Evolutionary conservation across 2,888 invertebrate species (phyloP).

Genomic region (Lepas anatifera): DNA sequence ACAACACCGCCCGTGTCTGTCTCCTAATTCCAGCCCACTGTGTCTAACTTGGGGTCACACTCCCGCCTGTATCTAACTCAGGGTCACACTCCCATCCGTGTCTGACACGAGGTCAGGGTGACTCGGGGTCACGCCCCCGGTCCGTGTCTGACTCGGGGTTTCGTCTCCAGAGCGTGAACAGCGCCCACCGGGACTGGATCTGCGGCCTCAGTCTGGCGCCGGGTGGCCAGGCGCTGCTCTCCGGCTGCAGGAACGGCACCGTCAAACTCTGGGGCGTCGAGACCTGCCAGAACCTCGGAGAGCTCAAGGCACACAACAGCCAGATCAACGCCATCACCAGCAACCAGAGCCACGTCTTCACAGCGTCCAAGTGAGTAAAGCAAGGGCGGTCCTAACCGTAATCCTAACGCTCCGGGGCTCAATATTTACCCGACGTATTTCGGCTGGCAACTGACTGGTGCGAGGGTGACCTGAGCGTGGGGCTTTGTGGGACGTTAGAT

Average conservation of each 20-base stretch:
- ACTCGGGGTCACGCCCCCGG: too few relatives aligned
- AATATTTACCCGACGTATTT: background rate
- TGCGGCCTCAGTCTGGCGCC: conserved; percentile 53
- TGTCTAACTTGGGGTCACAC: too few relatives aligned
- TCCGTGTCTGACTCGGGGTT: background rate
- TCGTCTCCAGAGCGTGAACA: conserved; percentile 49
- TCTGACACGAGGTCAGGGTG: too few relatives aligned
- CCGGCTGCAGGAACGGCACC: conserved; percentile 62
- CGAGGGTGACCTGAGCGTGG: background rate
- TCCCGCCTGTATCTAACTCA: too few relatives aligned
- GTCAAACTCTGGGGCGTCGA: conserved; percentile 62
- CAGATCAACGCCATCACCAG: conserved; percentile 55
- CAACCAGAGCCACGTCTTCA: conserved; percentile 53
- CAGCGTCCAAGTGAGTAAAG: conserved; percentile 48
- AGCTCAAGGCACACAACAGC: conserved; percentile 52
- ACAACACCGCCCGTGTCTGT: too few relatives aligned
- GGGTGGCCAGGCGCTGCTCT: conserved; percentile 46
- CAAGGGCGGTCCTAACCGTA: background rate
- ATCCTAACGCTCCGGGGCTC: too few relatives aligned
- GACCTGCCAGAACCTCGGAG: conserved; percentile 50
- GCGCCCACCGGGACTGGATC: conserved; percentile 80
- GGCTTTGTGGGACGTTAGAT: background rate
- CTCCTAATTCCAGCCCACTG: too few relatives aligned
- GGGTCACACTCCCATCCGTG: too few relatives aligned
- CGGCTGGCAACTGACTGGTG: background rate